Base-by-base conservation (phyloP, 2,113 vertebrate species). In the Cryptotis parvus region DNA sequence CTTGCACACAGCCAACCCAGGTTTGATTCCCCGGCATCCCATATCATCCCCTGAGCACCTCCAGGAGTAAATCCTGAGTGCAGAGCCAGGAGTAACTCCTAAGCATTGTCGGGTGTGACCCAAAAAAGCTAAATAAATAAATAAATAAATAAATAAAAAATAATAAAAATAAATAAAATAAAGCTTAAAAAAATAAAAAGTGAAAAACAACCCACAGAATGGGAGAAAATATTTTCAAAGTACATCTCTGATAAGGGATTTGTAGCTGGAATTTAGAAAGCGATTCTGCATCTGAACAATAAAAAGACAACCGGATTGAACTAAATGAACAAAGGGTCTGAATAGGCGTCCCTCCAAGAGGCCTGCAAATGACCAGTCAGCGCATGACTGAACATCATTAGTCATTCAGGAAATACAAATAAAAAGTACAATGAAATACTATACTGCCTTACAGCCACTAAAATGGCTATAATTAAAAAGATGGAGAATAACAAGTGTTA, bases 211-310 rank as follows among this genome's bases (percentile, higher is more conserved):
- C 35, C 12, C 35, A 65, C 8, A 73, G 43, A 65, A 79, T 41
- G 31, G 68, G 29, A 66, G 84, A 82, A 75, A 88, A 83, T 82
- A 87, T 82, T 83, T 88, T 83, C 37, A 92, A 76, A 69, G 74
- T 75, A 45, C 72, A 16, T 86, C 27, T 66, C 75, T 74, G 65
- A 91, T 78, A 86, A 86, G 55, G 66, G 41, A 87, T 26, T 87
- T 58, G 4, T 58, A 79, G 33, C n/a, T 27, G 55, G 45, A 41
- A 69, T 49, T 70, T 89, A 70, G 18, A 35, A 55, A 79, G 22
- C 70, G 31, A 39, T 58, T 65, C 72, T 81, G 72, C 18, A 74
- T 37, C 12, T 49, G 39, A 75, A 75, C 22, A 90, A 41, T 52
- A 35, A 61, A 72, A 84, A 84, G 41, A 65, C 45, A 82, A 43